phyloP scores from a whole-genome alignment of 2,888 invertebrate genomes.

The Heliconius charithonia region DNA sequence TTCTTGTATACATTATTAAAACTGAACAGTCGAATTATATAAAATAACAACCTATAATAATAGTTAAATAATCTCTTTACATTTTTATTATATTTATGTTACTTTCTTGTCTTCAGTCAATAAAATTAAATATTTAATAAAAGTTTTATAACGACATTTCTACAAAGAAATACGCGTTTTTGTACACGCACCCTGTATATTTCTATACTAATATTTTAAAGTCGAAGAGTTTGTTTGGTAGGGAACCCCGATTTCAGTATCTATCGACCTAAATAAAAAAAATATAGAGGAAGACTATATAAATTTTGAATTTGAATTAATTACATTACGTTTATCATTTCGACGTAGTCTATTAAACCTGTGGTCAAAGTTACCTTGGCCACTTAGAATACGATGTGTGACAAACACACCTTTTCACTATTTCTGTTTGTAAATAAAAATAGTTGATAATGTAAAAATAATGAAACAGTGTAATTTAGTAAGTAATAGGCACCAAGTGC shows the following conservation, averaged over 20 bases:
- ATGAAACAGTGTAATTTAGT: background rate
- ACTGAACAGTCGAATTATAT: background rate
- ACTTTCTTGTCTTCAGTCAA: background rate
- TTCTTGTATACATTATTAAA: too few relatives aligned
- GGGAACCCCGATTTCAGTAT: background rate
- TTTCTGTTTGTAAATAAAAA: background rate
- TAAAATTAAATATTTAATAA: too few relatives aligned
- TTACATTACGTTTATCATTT: too few relatives aligned
- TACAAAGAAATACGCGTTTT: background rate
- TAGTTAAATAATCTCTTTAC: background rate
- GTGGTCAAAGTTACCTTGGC: too few relatives aligned
- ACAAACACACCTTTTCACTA: too few relatives aligned
- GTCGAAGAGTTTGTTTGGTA: background rate
- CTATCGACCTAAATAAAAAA: background rate
- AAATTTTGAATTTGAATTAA: too few relatives aligned
- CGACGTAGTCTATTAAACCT: too few relatives aligned
- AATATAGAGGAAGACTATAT: background rate
- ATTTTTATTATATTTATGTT: background rate
- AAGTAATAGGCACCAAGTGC: slow-evolving; percentile 6
- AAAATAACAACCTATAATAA: background rate
- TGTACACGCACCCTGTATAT: too few relatives aligned
- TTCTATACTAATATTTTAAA: too few relatives aligned
- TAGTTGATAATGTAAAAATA: background rate
- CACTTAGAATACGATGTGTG: too few relatives aligned
- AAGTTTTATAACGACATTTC: background rate